Percentiles rank a stretch among this genome's conserved stretches.
phyloP scores from a whole-genome alignment of 2,797 vertebrate genomes.

The Dipus sagitta region DNA sequence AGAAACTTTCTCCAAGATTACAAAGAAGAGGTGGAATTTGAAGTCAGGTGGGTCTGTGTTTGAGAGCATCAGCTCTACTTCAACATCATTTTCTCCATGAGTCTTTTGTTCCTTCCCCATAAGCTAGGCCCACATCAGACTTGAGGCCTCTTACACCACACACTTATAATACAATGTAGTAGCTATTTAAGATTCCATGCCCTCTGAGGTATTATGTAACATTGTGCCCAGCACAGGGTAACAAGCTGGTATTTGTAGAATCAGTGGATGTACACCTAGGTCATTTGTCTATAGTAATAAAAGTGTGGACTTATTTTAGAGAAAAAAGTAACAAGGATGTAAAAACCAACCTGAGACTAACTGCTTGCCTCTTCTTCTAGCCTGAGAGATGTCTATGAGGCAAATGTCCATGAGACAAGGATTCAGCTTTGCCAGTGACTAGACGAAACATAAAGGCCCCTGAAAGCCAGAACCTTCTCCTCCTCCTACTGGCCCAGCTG shows the following conservation, averaged over 20 bases:
- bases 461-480: not conserved
- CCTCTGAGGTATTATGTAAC: not conserved
- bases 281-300: not conserved
- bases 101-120: not conserved
- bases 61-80: not conserved
- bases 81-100: slow-evolving; percentile 11
- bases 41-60: not conserved
- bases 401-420: not conserved
- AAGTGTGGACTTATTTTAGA: not conserved
- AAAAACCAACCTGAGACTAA: not conserved
- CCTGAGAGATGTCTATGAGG: not conserved
- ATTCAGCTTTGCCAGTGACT: not conserved
- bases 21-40: slow-evolving; percentile 2
- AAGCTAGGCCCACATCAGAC: not conserved
- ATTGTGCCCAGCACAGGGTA: not conserved
- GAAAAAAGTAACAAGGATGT: not conserved
- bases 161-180: not conserved
- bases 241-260: not conserved
- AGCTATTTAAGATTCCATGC: slow-evolving; percentile 1
- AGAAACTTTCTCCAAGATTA: slow-evolving; percentile 26
- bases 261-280: not conserved
- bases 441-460: not conserved
- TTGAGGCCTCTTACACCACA: not conserved
- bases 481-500: not conserved
- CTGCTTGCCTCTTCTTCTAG: not conserved